These are phyloP conservation scores for Ladona fulva DNA, from an alignment of 1,140 invertebrate species.

Conservation along the genomic window DNA sequence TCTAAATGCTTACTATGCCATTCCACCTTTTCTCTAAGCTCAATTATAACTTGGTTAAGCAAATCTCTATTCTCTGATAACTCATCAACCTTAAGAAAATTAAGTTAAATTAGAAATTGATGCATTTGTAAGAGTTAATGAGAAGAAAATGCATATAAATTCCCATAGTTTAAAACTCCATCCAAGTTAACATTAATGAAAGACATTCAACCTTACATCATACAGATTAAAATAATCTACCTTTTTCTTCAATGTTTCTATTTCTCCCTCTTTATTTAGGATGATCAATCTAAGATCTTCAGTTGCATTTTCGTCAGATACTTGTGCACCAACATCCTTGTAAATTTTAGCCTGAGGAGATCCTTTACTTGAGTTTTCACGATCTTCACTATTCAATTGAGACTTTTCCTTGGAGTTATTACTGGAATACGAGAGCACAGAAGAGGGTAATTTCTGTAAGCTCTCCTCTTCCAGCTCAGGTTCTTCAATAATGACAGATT, in stretches of 20 bases:
- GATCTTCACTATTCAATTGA: no score
- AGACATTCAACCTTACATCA: background rate
- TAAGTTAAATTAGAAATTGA: no score
- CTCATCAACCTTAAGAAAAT: background rate
- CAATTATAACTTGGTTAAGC: background rate
- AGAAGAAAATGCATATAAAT: no score
- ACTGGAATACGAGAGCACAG: background rate
- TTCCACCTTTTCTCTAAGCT: background rate
- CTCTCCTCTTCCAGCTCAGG: background rate
- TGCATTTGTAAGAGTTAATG: no score
- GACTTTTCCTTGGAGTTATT: no score
- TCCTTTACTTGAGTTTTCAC: background rate
- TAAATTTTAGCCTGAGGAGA: background rate
- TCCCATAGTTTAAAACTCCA: no score
- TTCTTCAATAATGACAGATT: background rate
- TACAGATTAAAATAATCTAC: background rate
- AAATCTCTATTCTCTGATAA: background rate
- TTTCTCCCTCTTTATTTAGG: background rate
- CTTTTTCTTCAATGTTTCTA: background rate
- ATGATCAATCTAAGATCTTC: background rate
- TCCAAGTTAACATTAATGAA: background rate
- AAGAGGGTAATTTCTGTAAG: background rate
- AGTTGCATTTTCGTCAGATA: background rate
- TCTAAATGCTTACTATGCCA: background rate
- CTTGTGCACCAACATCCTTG: background rate